Evolutionary conservation across 2,888 invertebrate species (phyloP), one percentile per base, ranked within the genome.

Genomic region (Eugnorisma glareosa): DNA sequence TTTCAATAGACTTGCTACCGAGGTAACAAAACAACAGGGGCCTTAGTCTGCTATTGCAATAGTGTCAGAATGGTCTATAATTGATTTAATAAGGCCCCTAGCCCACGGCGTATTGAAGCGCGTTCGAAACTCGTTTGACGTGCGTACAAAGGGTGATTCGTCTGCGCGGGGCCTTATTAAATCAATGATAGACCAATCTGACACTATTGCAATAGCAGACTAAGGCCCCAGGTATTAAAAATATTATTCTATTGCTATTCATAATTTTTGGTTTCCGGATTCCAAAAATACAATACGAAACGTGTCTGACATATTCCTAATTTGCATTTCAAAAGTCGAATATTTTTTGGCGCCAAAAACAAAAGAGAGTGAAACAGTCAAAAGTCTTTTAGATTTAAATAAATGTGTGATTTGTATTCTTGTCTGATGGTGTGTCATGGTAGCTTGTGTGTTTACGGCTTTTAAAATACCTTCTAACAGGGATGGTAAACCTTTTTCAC

Each of bases 381-480:
- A 64, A 73, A 69, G 13, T 57, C 21, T 72, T 72, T 67, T 67
- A n/a, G 35, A 78, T 76, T 77, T 13, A 70, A 70, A 81, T 69
- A 70, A 72, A 83, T 72, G 4, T 15, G 40, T 43, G 43, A 72
- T 83, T 80, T 74, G 66, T 84, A 83, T 80, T 80, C 81, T 11
- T n/a, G 24, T 59, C 43, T 28, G 35, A 59, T 67, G 31, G 48
- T 64, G 21, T 37, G 31, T 40, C 37, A 67, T 64, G 79, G 51
- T 66, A 69, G 59, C 35, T 37, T 31, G 21, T 13, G 24, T 74
- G 81, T 80, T 79, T 67, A 67, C 67, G 63, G 73, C 75, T 79
- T 85, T 28, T 78, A 81, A 85, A 89, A 82, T 40, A 79, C 82
- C 71, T 77, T 75, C 75, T 5, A 45, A 5, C 35, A 37, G 57